Base-by-base conservation (phyloP, 1,140 invertebrate species). In the Agrypnia vestita region DNA sequence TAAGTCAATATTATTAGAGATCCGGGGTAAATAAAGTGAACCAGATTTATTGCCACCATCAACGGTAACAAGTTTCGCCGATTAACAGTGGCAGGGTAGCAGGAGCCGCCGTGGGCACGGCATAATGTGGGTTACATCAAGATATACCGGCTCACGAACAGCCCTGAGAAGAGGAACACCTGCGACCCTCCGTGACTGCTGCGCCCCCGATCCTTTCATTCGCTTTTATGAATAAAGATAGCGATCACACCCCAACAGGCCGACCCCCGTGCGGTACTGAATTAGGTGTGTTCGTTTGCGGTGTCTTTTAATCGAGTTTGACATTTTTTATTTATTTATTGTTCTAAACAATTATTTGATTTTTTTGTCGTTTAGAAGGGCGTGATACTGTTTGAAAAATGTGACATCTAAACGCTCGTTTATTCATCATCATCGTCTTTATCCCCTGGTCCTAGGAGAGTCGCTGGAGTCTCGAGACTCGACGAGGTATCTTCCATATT, bases 201-300 rank as follows among this genome's bases (percentile, higher is more conserved):
- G 64, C 35, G 4, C 49, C 76, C 64, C 51, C 46, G 53, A 44
- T 25, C 51, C 64, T 56, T 78, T 72, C 56, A 72, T 69, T 77
- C 46, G 51, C 10, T 78, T 61, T 56, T 61, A 59, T 72, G 76
- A 78, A 78, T 78, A 69, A 78, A 78, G 76, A 78, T 78, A 78
- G 76, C 51, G 46, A 78, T 78, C 76, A 47, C 64, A 76, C 74
- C 74, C 74, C n/a, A 13, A 53, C 13, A 51, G 51, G 7, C n/a
- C 19, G 19, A 25, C 69, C 69, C 69, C 49, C 10, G 25, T 6
- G 25, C 25, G 25, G 25, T 35, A 53, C 49, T 69, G 12, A 35
- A 67, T 44, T 44, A 61, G 59, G 59, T 35, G 15, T 7, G 21
- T 35, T 35, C 25, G 25, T 35, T 35, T 35, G 25, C 25, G 25